These are phyloP conservation scores for Emmelina monodactyla DNA, from an alignment of 2,888 invertebrate genomes.

Conservation along the genomic window DNA sequence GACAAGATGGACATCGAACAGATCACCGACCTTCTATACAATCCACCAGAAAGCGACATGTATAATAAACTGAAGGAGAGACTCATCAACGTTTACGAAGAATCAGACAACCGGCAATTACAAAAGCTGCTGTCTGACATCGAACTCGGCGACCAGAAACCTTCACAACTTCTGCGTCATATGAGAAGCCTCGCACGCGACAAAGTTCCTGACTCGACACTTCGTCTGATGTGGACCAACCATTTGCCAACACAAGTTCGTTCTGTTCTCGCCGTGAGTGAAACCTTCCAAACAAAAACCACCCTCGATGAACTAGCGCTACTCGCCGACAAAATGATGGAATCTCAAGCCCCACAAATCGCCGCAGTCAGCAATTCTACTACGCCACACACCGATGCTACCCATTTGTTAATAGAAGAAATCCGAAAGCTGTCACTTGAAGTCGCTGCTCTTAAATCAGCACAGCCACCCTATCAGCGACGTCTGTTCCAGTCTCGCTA, in stretches of 20 bases:
- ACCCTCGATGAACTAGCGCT: neutral
- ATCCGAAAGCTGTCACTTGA: neutral
- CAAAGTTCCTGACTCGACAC: neutral
- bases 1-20: constrained; percentile 2
- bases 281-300: neutral
- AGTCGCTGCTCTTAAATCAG: neutral
- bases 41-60: neutral
- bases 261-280: neutral
- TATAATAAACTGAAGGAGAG: neutral
- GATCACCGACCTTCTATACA: constrained; percentile 4
- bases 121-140: neutral
- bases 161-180: neutral
- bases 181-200: neutral
- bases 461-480: neutral
- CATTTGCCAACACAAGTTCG: neutral
- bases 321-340: constrained; percentile 1
- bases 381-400: neutral
- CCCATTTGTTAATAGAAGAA: neutral
- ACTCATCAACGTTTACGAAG: neutral
- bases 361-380: neutral
- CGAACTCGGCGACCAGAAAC: neutral
- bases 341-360: neutral
- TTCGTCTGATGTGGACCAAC: constrained; percentile 1
- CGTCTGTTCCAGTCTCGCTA: neutral
- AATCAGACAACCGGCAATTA: neutral